phyloP scores from a whole-genome alignment of 35 echinoderm and acorn worm genomes.

The Amphiura filiformis region DNA sequence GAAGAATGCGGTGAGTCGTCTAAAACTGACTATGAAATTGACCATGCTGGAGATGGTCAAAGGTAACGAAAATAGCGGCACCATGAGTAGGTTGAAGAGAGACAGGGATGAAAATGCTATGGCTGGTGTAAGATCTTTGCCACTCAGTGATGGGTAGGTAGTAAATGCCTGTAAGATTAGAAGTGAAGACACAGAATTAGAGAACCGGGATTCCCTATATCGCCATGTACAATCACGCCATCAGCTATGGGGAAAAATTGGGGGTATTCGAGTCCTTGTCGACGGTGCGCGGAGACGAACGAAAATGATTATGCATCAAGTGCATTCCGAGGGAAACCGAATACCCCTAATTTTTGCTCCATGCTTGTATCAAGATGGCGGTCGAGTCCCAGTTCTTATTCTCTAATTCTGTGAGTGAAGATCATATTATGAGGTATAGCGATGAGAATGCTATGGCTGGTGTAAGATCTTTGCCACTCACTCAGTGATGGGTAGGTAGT shows the following conservation, averaged over 20 bases:
- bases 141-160: conserved; percentile 30
- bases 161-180: conserved; percentile 45
- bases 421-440: too few relatives aligned
- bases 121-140: conserved; percentile 36
- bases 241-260: too few relatives aligned
- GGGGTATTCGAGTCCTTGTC: too few relatives aligned
- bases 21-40: conserved; percentile 42
- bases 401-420: too few relatives aligned
- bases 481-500: conserved; percentile 31
- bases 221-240: too few relatives aligned
- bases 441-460: conserved; percentile 57
- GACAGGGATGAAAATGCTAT: conserved; percentile 55
- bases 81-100: conserved; percentile 56
- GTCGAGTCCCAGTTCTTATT: too few relatives aligned
- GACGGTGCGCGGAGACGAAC: too few relatives aligned
- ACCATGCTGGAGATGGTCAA: conserved; percentile 42
- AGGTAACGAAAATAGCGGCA: conserved; percentile 57
- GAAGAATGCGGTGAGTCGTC: conserved; percentile 33
- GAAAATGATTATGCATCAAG: too few relatives aligned
- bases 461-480: conserved; percentile 15
- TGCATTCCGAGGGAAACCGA: too few relatives aligned
- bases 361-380: too few relatives aligned
- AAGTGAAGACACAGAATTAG: not conserved
- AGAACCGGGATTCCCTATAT: not conserved
- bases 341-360: too few relatives aligned